These are phyloP conservation scores for Falco novaeseelandiae DNA, from an alignment of 2,797 vertebrate genomes.

Conservation along the genomic window DNA sequence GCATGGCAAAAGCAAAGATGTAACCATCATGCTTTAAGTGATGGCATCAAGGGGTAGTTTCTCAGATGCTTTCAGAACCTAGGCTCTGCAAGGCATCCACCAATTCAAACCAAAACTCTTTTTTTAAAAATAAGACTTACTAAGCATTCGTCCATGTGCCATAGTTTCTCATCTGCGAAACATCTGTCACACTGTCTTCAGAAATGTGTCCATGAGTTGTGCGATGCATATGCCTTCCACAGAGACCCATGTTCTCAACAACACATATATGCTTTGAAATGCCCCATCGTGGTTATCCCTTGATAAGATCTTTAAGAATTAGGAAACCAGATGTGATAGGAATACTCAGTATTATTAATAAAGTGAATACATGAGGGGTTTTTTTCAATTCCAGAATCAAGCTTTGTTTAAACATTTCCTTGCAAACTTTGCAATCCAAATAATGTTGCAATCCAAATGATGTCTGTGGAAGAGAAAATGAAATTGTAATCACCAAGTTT, in stretches of 20 bases:
- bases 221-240: background rate
- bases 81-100: background rate
- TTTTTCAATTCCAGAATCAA: background rate
- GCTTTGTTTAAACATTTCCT: slow-evolving; percentile 7
- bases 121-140: background rate
- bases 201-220: background rate
- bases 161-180: background rate
- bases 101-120: background rate
- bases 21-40: background rate
- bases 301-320: background rate
- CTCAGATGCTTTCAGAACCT: background rate
- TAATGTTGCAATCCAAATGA: background rate
- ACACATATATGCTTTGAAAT: background rate
- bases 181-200: background rate
- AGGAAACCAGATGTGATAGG: background rate
- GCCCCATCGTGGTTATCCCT: background rate
- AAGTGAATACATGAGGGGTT: background rate
- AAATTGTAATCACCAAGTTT: background rate
- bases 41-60: background rate
- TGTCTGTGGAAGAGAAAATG: background rate
- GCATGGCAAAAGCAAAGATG: background rate
- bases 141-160: background rate
- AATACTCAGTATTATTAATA: background rate
- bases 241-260: background rate
- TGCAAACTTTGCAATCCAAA: background rate